Base-by-base conservation (phyloP, 64 coral and sea anemone genomes). In the Stichodactyla mertensii region DNA sequence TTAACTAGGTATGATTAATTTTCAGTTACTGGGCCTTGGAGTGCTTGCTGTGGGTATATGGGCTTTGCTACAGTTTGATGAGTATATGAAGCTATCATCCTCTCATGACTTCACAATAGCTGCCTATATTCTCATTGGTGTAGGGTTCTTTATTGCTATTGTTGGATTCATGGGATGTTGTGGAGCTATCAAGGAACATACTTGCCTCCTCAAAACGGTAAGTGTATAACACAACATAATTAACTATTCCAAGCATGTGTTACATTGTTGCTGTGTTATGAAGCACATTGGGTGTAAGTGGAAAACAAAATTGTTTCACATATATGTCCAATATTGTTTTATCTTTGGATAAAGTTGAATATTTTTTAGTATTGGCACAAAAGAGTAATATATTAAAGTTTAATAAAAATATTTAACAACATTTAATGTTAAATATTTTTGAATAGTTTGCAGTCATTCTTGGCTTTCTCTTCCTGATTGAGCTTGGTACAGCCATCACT, bases 391-490 rank as follows among this genome's bases (percentile, higher is more conserved):
- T 45, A 45, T 45, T 45, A 45, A 45, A 45, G 28, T 31, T 31
- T 31, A 31, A 31, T 31, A 31, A 31, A 31, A 31, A 31, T 31
- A 31, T 31, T 0, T 77, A 26, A 36, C 20, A 5, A 64, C 9
- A 26, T 64, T 57, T 57, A 13, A 10, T 58, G 56, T 13, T 57
- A 57, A 10, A 57, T 10, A 10, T 86, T 77, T 9, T 83, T 4
- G 88, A 91, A 85, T n/a, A 99, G 97, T 99, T 99, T 95, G 93
- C 90, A 67, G 54, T 92, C 31, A 95, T 92, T 82, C 97, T 99
- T 86, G 97, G 90, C 16, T 28, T 99, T 55, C 77, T 99, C 19
- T 95, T 99, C 83, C 88, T 99, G 55, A 88, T 94, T 77, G 97
- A 95, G 58, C 70, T 99, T 81, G 90, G 88, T 61, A 92, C 87